Percentiles rank a stretch among this genome's conserved stretches.
Evolutionary conservation across 2,113 vertebrate species (phyloP).

Genomic region (Ophthalmotilapia sp.): DNA sequence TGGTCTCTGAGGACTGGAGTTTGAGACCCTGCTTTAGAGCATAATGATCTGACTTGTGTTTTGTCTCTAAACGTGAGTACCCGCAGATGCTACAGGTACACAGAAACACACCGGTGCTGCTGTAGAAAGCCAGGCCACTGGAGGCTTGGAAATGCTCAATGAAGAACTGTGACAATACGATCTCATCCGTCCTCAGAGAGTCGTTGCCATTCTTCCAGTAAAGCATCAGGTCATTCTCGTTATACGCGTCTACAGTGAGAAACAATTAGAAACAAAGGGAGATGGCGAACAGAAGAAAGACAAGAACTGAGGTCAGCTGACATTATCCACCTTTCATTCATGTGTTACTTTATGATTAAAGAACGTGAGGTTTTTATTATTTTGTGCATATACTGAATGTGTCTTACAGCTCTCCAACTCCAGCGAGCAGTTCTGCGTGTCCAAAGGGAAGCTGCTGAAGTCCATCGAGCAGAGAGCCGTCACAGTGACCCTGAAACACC

Average conservation of each 20-base stretch:
- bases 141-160: conserved; percentile 87
- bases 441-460: conserved; percentile 91
- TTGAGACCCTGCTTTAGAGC: neutral
- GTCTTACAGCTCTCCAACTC: conserved; percentile 93
- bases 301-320: neutral
- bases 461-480: conserved; percentile 90
- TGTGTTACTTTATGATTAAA: neutral
- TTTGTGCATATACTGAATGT: neutral
- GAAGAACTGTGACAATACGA: conserved; percentile 89
- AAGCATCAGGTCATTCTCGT: conserved; percentile 88
- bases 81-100: rapidly evolving
- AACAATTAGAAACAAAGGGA: neutral
- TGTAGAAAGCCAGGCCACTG: conserved; percentile 87
- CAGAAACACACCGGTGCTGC: conserved; percentile 82
- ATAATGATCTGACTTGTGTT: neutral
- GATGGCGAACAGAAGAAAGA: neutral
- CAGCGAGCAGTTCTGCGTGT: conserved; percentile 89
- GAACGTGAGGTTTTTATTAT: rapidly evolving
- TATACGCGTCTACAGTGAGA: conserved; percentile 79
- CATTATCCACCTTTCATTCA: too few relatives aligned
- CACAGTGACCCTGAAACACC: conserved; percentile 80
- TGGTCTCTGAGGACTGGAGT: neutral
- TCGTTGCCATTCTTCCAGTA: conserved; percentile 91
- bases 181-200: conserved; percentile 84
- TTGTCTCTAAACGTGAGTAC: neutral